A percentile compares a stretch with the other conserved stretches of the same genome.
These are phyloP conservation scores for Probosciger aterrimus DNA, from an alignment of 2,113 vertebrate species.

Conservation along the genomic window DNA sequence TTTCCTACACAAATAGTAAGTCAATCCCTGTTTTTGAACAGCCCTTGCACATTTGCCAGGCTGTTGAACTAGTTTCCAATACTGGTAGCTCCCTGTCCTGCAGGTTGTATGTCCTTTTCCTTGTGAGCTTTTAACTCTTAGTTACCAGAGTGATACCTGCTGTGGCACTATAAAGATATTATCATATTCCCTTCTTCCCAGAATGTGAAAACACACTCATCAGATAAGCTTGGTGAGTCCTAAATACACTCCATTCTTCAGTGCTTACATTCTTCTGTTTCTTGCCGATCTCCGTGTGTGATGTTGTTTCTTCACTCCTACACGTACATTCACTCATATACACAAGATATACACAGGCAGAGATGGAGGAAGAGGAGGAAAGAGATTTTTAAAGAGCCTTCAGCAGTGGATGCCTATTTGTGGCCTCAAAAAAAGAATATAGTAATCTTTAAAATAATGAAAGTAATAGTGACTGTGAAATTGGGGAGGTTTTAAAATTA, in stretches of 20 bases:
- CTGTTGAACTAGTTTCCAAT: neutral
- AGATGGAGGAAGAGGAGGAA: neutral
- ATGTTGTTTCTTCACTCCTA: neutral
- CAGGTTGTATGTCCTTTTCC: neutral
- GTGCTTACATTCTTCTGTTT: neutral
- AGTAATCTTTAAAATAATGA: neutral
- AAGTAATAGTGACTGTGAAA: neutral
- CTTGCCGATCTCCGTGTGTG: neutral
- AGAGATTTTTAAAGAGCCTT: neutral
- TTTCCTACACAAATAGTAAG: slow-evolving; percentile 7
- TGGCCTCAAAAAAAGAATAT: neutral
- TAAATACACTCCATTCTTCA: neutral
- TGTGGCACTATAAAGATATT: neutral
- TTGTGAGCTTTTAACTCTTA: neutral
- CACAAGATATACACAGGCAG: neutral
- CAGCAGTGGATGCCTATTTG: neutral
- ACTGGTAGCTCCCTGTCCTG: neutral
- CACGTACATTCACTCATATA: neutral
- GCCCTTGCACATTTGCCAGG: neutral
- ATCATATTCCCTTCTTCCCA: neutral
- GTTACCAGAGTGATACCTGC: neutral
- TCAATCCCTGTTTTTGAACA: neutral
- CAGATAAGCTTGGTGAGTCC: neutral
- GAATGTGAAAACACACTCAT: neutral
- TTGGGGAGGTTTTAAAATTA: neutral